These are phyloP conservation scores for Ophion ventricosus DNA, from an alignment of 2,888 invertebrate species.

Conservation along the genomic window DNA sequence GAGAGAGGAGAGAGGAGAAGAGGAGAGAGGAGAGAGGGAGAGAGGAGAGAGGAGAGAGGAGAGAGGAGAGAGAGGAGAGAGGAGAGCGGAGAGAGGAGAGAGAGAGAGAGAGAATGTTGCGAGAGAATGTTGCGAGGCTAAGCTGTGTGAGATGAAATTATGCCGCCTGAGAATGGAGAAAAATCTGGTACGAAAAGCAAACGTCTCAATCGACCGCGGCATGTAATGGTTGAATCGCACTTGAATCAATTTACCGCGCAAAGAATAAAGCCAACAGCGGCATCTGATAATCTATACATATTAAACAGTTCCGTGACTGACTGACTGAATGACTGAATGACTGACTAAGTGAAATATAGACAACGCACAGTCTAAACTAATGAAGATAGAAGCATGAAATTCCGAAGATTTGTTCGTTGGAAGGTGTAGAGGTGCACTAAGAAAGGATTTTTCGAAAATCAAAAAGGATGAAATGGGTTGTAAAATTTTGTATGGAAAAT, in stretches of 20 bases:
- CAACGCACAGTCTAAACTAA: no score
- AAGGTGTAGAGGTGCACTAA: no score
- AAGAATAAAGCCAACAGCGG: neutral
- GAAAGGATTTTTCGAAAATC: no score
- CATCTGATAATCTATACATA: neutral
- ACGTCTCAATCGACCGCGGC: neutral
- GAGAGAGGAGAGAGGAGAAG: neutral
- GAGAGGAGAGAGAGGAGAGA: neutral
- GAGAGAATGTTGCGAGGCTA: neutral
- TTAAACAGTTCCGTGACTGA: no score
- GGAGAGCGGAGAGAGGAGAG: neutral
- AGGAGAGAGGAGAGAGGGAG: neutral
- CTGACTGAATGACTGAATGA: no score
- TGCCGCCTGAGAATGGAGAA: neutral
- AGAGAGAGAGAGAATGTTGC: neutral
- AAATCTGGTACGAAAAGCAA: slow-evolving; percentile 2
- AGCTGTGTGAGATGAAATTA: neutral
- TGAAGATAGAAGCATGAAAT: no score
- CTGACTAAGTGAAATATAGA: no score
- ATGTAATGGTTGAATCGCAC: neutral
- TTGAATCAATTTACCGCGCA: neutral
- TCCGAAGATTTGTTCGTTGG: no score
- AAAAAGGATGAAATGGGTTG: no score
- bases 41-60: neutral
- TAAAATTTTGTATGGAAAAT: no score